A percentile compares a stretch with the other conserved stretches of the same genome.
phyloP scores from a whole-genome alignment of 2,797 vertebrate genomes.

The Cetoscarus ocellatus region DNA sequence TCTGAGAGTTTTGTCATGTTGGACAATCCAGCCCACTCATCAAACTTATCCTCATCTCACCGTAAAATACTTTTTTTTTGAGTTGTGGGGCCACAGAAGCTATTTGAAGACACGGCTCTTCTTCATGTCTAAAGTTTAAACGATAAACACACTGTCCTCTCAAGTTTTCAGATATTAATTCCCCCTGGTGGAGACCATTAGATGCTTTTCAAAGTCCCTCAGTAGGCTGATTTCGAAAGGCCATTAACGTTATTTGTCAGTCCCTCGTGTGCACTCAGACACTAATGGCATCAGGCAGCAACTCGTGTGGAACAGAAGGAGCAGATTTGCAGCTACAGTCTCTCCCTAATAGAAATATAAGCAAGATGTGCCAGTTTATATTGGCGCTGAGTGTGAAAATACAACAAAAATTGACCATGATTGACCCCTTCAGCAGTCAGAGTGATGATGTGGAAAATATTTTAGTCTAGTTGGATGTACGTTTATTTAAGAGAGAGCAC shows the following conservation, averaged over 20 bases:
- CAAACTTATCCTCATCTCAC: not conserved
- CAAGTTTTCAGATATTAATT: not conserved
- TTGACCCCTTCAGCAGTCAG: not conserved
- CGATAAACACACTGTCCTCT: not conserved
- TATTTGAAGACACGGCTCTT: too few species aligned
- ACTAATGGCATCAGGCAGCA: not conserved
- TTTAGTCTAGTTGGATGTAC: not conserved
- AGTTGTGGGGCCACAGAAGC: not conserved
- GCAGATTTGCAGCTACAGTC: not conserved
- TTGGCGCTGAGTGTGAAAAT: not conserved
- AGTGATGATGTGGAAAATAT: not conserved
- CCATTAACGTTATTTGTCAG: not conserved
- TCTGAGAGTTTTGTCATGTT: not conserved
- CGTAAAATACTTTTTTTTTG: not conserved
- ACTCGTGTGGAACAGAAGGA: not conserved
- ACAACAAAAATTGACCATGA: not conserved
- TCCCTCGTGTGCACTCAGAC: not conserved
- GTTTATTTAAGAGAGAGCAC: not conserved
- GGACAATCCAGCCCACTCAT: not conserved
- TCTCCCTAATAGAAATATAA: not conserved
- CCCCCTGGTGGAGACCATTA: not conserved
- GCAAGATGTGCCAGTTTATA: not conserved
- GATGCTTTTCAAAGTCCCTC: slow-evolving; percentile 2
- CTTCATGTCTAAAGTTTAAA: not conserved
- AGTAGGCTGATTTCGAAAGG: not conserved